Percentiles rank a stretch among this genome's conserved stretches.
Conservation (phyloP, 2,113 vertebrate genomes). For the Muntiacus muntjak region DNA sequence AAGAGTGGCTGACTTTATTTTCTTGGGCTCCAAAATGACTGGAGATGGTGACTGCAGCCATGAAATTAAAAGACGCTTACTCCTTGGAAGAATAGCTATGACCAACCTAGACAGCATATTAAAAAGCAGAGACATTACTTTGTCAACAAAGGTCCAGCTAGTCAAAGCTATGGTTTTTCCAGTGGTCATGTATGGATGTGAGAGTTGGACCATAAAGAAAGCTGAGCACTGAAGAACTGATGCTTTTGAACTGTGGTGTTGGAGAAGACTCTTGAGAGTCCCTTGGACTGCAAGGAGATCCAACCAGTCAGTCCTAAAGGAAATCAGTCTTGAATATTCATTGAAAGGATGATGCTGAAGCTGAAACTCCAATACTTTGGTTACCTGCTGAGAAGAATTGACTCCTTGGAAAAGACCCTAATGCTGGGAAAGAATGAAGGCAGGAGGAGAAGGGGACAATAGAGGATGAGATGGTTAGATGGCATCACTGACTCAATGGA, state of each 20-base stretch:
- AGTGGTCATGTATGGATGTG: background rate
- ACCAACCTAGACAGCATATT: background rate
- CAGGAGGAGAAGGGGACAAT: accelerated
- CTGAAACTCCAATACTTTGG: background rate
- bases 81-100: background rate
- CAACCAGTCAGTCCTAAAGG: background rate
- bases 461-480: background rate
- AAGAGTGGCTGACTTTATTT: background rate
- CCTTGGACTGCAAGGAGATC: background rate
- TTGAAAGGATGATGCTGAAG: background rate
- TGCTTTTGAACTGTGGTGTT: background rate
- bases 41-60: background rate
- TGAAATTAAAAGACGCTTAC: background rate
- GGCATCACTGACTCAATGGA: background rate
- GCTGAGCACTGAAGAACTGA: accelerated
- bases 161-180: background rate
- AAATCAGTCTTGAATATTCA: background rate
- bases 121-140: background rate
- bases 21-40: accelerated
- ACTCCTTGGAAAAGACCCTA: background rate
- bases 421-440: background rate
- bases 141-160: background rate
- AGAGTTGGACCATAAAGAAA: background rate
- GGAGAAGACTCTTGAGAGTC: background rate
- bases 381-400: background rate